Conservation (phyloP, 2,797 vertebrate genomes). For the Smutsia temminckii region DNA sequence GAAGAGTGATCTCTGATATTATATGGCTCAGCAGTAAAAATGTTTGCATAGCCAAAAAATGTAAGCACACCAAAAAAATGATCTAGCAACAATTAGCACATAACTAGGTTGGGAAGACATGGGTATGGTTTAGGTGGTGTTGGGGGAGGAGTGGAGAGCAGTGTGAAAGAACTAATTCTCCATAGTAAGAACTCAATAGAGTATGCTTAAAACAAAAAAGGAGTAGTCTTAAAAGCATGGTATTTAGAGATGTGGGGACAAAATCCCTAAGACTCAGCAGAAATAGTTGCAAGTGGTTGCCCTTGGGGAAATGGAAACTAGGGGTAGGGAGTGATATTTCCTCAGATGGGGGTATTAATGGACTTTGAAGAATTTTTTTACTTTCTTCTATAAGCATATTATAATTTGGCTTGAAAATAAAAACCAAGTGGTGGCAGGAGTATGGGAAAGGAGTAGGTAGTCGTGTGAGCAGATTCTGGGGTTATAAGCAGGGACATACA, state of each 20-base stretch:
- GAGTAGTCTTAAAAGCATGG: not conserved
- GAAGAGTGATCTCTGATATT: not conserved
- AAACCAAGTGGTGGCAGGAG: rapidly evolving
- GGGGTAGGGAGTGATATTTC: not conserved
- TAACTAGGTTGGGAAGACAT: not conserved
- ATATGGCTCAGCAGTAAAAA: not conserved
- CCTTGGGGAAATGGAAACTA: not conserved
- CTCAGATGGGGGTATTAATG: not conserved
- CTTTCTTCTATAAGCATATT: not conserved
- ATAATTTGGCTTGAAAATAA: not conserved
- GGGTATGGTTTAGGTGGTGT: not conserved
- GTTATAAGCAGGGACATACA: not conserved
- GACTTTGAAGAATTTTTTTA: not conserved
- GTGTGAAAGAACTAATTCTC: not conserved
- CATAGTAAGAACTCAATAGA: not conserved
- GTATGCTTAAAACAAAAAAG: not conserved
- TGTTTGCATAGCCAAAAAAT: not conserved
- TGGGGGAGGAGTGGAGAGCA: not conserved
- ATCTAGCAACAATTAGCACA: not conserved
- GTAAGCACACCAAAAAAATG: not conserved
- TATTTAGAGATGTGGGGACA: not conserved
- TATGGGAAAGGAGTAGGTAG: rapidly evolving
- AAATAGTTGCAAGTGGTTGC: not conserved
- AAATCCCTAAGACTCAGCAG: not conserved
- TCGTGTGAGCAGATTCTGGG: not conserved